Evolutionary conservation across 2,888 invertebrate species (phyloP).

Genomic region (Herminia tarsipennalis): DNA sequence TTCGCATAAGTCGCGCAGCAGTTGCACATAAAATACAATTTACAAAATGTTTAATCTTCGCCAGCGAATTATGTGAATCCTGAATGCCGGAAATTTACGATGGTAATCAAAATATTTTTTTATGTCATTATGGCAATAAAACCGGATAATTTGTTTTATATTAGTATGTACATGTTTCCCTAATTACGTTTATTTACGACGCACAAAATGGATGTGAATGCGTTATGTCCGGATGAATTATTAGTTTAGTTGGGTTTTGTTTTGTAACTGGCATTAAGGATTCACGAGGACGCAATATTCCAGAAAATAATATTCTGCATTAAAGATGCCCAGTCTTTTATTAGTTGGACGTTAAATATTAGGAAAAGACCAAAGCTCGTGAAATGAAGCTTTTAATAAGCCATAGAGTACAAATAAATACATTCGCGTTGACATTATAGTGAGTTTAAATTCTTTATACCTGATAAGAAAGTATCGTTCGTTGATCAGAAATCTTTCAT

Average conservation of each 20-base stretch:
- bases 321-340: too few relatives aligned
- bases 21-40: conserved; percentile 43
- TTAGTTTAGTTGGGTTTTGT: conserved; percentile 22
- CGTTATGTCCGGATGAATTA: conserved; percentile 21
- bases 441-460: conserved; percentile 35
- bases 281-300: conserved; percentile 81
- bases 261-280: conserved; percentile 72
- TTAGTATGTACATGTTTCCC: conserved; percentile 55
- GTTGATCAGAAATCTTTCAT: conserved; percentile 58
- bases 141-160: conserved; percentile 58
- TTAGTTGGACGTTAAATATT: too few relatives aligned
- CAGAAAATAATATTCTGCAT: conserved; percentile 41
- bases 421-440: conserved; percentile 42
- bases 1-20: conserved; percentile 73
- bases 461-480: conserved; percentile 35
- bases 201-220: conserved; percentile 40
- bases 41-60: conserved; percentile 51
- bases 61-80: conserved; percentile 81
- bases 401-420: conserved; percentile 7
- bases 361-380: too few relatives aligned
- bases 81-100: conserved; percentile 74
- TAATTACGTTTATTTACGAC: conserved; percentile 64
- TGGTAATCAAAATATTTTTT: conserved; percentile 58
- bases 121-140: conserved; percentile 65
- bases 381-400: background rate